Base-by-base conservation (phyloP, 2,113 vertebrate genomes). In the Gila orcuttii region DNA sequence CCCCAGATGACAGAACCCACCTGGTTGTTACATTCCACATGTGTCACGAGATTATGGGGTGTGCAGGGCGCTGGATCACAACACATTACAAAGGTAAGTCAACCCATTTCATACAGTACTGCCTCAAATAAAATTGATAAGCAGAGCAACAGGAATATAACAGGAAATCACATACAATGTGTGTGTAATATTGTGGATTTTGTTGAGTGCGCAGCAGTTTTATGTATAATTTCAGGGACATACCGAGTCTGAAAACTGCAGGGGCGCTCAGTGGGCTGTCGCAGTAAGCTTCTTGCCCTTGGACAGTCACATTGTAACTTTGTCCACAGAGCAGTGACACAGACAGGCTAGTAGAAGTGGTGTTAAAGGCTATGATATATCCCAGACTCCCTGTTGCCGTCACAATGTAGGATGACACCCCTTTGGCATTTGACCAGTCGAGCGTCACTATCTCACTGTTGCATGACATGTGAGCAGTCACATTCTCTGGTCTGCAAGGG, bases 401-500 rank as follows among this genome's bases (percentile, higher is more conserved):
- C 73, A 88, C 71, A 21, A 88, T 42, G 68, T 92, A 92, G 25
- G 36, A 39, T 9, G 42, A 57, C 39, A 83, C 89, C n/a, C 89
- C 88, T 42, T 42, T 66, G 21, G 64, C 21, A 60, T 85, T 25
- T 19, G 68, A 50, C 91, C 91, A 92, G 8, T 59, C 62, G 28
- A 91, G 31, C 6, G 55, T 21, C 28, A 85, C 81, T 23, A 28
- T 64, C 50, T 89, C 80, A 62, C 60, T 89, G 21, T 73, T 69
- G 57, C 90, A 92, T 12, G 84, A 79, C 12, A 87, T 55, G 1
- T 42, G 8, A 39, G 86, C 79, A 10, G 57, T 57, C 57, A 89
- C 42, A 2, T 88, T 39, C n/a, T 59, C 50, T 28, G 91, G 89
- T 23, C 77, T 85, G 85, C 91, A 92, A 28, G 91, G 90, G 4